Base-by-base conservation (phyloP, 92 coral and sea anemone genomes). In the Epizoanthus ramosus region DNA sequence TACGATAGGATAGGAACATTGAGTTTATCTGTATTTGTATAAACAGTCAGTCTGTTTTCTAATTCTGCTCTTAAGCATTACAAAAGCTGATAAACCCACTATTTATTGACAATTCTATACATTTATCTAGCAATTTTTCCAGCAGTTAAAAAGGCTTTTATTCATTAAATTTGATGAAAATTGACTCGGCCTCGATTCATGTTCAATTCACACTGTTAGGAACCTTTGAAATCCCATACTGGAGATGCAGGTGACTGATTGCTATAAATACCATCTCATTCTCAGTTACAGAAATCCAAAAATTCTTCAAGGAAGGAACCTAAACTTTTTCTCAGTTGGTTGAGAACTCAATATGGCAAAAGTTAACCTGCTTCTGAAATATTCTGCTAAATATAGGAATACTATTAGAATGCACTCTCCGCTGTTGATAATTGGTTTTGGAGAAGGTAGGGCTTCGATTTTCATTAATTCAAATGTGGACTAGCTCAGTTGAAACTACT, bases 111-210 rank as follows among this genome's bases (percentile, higher is more conserved):
- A 21, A 52, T 47, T 71, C 24, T 71, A 47, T 31, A 47, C 16
- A 8, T 23, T 45, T 71, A 67, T 67, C 72, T 24, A 33, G 47
- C 37, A 67, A 67, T 67, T 45, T 21, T 19, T 71, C 16, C 50
- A 33, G 23, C 19, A 21, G 72, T 14, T 16, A 45, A 71, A 8
- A 21, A 7, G 39, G 23, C 23, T 33, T 31, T 31, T 9, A n/a
- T 67, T 15, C 50, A 67, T 67, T 65, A 65, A 37, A 65, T 65
- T 65, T 65, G 71, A 23, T 28, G 45, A 23, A 65, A 65, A 65
- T 33, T 67, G 72, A 41, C 72, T 24, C 21, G 39, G 15, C 0
- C 19, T 33, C 72, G 39, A 67, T 19, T 67, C 45, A 67, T 28
- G 50, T 28, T 19, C 31, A 67, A n/a, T 24, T 67, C 39, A 33